A percentile compares a stretch with the other conserved stretches of the same genome.
phyloP scores from a whole-genome alignment of 2,113 vertebrate genomes.

The Forbesichthys agassizii region DNA sequence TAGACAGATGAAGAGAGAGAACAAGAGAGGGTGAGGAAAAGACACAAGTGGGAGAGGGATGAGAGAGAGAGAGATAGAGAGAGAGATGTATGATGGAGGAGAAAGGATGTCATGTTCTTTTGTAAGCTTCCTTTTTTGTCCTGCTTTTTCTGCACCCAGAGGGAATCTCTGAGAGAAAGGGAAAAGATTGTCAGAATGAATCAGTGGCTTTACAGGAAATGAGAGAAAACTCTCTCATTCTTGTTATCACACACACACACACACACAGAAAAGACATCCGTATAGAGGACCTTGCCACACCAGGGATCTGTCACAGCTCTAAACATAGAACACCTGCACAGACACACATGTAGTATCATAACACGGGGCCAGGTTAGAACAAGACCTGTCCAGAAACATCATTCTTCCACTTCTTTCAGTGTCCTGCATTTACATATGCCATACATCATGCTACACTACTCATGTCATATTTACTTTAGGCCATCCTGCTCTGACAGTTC shows the following conservation, averaged over 20 bases:
- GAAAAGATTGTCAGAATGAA: slow-evolving; percentile 57
- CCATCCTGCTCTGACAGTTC: slow-evolving; percentile 33
- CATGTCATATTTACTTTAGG: neutral
- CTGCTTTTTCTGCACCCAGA: no score
- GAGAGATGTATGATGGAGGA: neutral
- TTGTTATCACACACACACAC: slow-evolving; percentile 20
- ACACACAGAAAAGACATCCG: slow-evolving; percentile 36
- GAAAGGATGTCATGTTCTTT: no score
- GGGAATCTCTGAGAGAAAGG: neutral
- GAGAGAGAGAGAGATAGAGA: slow-evolving; percentile 16
- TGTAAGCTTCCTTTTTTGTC: no score
- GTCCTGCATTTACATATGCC: no score
- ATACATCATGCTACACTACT: no score
- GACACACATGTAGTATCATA: neutral
- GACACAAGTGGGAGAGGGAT: neutral
- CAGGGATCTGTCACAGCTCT: slow-evolving; percentile 46
- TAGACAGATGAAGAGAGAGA: slow-evolving; percentile 1
- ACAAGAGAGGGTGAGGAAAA: neutral
- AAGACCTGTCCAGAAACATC: no score
- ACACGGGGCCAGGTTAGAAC: neutral
- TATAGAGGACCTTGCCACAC: slow-evolving; percentile 10
- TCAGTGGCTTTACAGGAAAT: slow-evolving; percentile 60
- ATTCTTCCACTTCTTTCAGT: no score
- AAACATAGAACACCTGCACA: slow-evolving; percentile 52
- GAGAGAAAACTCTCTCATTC: slow-evolving; percentile 41